phyloP scores from a whole-genome alignment of 2,888 invertebrate species.

The Hydriomena furcata region DNA sequence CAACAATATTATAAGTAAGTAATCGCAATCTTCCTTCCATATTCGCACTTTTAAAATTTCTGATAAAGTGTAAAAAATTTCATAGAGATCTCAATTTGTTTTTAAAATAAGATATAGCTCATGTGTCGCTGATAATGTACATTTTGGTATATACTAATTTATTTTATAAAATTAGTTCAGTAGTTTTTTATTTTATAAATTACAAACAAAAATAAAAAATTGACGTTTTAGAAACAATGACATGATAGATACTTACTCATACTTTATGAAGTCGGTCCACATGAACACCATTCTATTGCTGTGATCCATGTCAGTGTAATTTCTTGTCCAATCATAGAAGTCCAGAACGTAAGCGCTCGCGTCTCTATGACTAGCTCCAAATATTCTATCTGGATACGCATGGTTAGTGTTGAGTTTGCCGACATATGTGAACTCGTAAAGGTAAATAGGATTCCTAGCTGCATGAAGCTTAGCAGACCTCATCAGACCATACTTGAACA shows the following conservation, averaged over 20 bases:
- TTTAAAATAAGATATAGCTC: too few species aligned
- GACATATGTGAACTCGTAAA: conserved; percentile 71
- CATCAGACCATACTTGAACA: conserved; percentile 70
- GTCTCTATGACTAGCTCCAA: conserved; percentile 74
- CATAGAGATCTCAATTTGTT: too few species aligned
- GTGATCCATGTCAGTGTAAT: conserved; percentile 59
- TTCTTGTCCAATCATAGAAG: conserved; percentile 60
- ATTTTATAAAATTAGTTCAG: too few species aligned
- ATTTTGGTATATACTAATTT: too few species aligned
- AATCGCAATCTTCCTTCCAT: too few species aligned
- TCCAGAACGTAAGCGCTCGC: conserved; percentile 70
- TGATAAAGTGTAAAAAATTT: too few species aligned
- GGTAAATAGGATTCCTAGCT: conserved; percentile 50
- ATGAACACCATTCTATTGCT: conserved; percentile 67
- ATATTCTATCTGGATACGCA: conserved; percentile 60
- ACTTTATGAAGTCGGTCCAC: conserved; percentile 73
- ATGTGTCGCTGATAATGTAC: too few species aligned
- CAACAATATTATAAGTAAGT: too few species aligned
- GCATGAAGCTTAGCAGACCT: conserved; percentile 66
- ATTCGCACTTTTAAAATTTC: too few species aligned
- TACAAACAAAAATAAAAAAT: too few species aligned
- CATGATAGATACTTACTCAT: conserved; percentile 64
- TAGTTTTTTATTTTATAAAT: too few species aligned
- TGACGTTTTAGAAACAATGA: too few species aligned
- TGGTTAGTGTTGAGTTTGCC: conserved; percentile 66